Percentiles rank a stretch among this genome's conserved stretches.
phyloP scores from a whole-genome alignment of 37 sponge, comb jelly and placozoan species.

The Amphimedon queenslandica region DNA sequence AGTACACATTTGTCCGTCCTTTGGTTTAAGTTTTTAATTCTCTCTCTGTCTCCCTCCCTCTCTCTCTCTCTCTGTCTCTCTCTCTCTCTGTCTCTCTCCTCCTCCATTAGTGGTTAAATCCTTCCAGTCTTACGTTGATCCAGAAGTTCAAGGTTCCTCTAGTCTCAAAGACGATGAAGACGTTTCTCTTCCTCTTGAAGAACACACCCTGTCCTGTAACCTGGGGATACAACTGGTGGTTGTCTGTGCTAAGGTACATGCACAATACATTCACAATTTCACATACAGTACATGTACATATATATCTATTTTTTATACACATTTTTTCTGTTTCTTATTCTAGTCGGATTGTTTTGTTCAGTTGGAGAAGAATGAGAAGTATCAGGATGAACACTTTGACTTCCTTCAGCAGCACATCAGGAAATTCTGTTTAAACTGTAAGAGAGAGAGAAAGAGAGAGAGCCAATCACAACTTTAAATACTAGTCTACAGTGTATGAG shows the following conservation, averaged over 20 bases:
- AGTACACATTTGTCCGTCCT: background rate
- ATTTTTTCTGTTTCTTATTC: background rate
- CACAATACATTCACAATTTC: background rate
- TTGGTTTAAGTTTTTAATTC: background rate
- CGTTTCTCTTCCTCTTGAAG: constrained; percentile 85
- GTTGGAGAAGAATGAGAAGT: constrained; percentile 89
- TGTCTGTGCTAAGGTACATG: background rate
- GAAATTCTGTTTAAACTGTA: constrained; percentile 94
- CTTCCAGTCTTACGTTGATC: constrained; percentile 76
- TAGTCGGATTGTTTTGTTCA: constrained; percentile 62
- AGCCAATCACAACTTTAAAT: too few relatives aligned
- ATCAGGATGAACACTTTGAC: constrained; percentile 93
- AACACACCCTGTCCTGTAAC: constrained; percentile 76
- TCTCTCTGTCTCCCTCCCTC: background rate
- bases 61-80: background rate
- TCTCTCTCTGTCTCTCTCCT: background rate
- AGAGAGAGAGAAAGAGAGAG: too few relatives aligned
- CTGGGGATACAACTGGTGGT: constrained; percentile 70
- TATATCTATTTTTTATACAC: background rate
- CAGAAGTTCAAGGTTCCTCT: constrained; percentile 19
- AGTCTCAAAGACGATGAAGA: background rate
- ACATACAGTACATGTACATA: background rate
- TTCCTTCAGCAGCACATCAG: constrained; percentile 95
- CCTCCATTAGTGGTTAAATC: constrained; percentile 50
- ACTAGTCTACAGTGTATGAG: too few relatives aligned